phyloP scores from a whole-genome alignment of 2,797 vertebrate genomes.

The Ara ararauna region DNA sequence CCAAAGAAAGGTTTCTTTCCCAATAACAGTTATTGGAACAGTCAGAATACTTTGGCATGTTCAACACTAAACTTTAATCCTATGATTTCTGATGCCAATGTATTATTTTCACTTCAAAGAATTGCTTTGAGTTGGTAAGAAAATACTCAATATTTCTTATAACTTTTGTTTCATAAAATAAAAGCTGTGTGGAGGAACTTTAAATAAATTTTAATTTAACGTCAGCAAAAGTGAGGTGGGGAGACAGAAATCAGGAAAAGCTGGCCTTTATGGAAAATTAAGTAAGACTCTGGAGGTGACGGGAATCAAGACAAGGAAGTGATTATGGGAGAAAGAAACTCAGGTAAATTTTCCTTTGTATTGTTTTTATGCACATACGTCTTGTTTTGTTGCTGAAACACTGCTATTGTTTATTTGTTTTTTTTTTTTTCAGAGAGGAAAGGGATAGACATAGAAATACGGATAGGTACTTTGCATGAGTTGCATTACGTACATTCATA shows the following conservation, averaged over 20 bases:
- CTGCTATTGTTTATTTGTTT: neutral
- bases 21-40: neutral
- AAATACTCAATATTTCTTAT: neutral
- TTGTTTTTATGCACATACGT: neutral
- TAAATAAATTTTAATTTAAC: neutral
- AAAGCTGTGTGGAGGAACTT: neutral
- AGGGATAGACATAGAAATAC: neutral
- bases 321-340: neutral
- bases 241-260: neutral
- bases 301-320: neutral
- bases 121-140: neutral
- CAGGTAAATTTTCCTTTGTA: neutral
- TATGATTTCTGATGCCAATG: neutral
- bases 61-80: neutral
- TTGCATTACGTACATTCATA: neutral
- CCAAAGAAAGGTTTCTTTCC: neutral
- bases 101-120: neutral
- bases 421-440: neutral
- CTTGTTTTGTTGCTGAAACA: neutral
- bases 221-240: accelerated
- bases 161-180: neutral
- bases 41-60: neutral
- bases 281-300: neutral
- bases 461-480: neutral
- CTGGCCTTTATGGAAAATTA: neutral